Conservation (phyloP, 2,797 vertebrate genomes). For the Anguilla anguilla region DNA sequence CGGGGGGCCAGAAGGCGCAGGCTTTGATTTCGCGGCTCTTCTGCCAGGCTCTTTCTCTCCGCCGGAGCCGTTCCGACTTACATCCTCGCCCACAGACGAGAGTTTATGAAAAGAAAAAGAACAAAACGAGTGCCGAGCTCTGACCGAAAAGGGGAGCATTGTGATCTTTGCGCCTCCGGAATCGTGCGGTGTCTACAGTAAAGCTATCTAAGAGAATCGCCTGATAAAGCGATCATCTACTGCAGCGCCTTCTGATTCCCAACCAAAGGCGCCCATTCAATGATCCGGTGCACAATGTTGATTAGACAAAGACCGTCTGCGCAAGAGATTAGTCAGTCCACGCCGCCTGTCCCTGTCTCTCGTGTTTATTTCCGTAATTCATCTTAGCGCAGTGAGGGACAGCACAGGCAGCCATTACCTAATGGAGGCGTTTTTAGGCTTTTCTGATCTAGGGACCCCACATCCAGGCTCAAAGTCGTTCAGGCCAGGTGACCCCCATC, state of each 20-base stretch:
- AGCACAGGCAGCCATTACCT: slow-evolving; percentile 36
- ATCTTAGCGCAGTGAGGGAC: slow-evolving; percentile 35
- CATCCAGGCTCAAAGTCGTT: too few relatives aligned
- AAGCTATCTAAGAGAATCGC: slow-evolving; percentile 68
- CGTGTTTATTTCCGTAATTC: slow-evolving; percentile 63
- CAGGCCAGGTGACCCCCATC: too few relatives aligned
- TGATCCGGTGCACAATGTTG: slow-evolving; percentile 65
- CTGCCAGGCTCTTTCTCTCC: slow-evolving; percentile 14
- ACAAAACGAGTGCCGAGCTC: neutral
- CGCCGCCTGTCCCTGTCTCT: neutral
- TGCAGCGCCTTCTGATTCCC: slow-evolving; percentile 60
- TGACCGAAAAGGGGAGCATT: neutral
- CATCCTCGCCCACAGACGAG: neutral
- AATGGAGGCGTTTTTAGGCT: neutral
- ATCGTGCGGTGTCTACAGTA: slow-evolving; percentile 43
- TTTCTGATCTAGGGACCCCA: too few relatives aligned
- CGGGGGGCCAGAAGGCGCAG: neutral
- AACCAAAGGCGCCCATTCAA: slow-evolving; percentile 61
- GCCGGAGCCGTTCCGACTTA: slow-evolving; percentile 1
- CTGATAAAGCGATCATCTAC: slow-evolving; percentile 73
- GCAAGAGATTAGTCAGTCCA: slow-evolving; percentile 52
- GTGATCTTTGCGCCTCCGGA: slow-evolving; percentile 52
- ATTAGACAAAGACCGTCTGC: slow-evolving; percentile 63
- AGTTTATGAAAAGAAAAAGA: neutral
- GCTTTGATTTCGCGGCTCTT: neutral